Conservation (phyloP, 2,888 invertebrate species). For the Limnephilus auricula region DNA sequence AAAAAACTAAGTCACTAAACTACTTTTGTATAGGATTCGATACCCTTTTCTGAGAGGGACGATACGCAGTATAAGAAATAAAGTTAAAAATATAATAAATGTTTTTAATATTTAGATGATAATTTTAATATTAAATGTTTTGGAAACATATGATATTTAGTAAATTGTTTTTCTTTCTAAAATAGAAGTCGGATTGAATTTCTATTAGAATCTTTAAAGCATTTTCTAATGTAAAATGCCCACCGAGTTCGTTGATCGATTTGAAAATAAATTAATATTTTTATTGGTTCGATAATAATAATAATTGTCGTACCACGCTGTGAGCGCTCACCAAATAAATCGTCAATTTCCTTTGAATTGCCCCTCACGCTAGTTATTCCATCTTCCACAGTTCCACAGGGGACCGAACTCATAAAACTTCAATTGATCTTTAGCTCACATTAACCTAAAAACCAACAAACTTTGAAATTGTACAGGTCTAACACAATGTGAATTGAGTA, state of each 20-base stretch:
- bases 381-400: not conserved
- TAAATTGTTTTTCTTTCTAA: not conserved
- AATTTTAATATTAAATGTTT: too few relatives aligned
- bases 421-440: slow-evolving; percentile 42
- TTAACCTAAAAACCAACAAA: slow-evolving; percentile 24
- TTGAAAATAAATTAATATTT: slow-evolving; percentile 2
- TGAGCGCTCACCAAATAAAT: slow-evolving; percentile 5
- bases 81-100: too few relatives aligned
- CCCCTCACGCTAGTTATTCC: not conserved
- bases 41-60: too few relatives aligned
- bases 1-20: too few relatives aligned
- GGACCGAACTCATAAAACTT: not conserved
- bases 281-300: not conserved
- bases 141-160: not conserved
- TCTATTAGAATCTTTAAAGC: not conserved
- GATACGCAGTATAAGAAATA: too few relatives aligned
- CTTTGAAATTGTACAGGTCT: not conserved
- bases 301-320: slow-evolving; percentile 28
- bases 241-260: not conserved
- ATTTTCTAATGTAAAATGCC: not conserved
- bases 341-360: slow-evolving; percentile 30
- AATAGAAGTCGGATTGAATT: not conserved
- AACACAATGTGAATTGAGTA: not conserved
- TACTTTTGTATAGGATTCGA: too few relatives aligned
- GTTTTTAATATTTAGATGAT: not conserved